Evolutionary conservation across 1,140 invertebrate species (phyloP).

Genomic region (Brachionus rotundiformis): DNA sequence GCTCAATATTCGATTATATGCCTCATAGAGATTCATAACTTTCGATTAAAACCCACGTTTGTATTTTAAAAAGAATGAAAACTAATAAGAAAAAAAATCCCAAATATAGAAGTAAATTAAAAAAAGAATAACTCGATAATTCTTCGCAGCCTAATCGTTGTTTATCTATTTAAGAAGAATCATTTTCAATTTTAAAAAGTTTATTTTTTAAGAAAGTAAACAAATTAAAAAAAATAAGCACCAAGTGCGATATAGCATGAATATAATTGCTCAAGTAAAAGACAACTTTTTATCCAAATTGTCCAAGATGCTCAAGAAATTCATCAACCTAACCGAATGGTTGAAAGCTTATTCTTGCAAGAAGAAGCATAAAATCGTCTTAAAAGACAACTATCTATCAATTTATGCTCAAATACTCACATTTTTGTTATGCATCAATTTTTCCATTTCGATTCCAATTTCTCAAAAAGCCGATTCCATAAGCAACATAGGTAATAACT

Average conservation of each 20-base stretch:
- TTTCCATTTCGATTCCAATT: slow-evolving; percentile 48
- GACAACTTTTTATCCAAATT: background rate
- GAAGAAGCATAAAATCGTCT: slow-evolving; percentile 5
- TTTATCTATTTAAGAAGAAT: slow-evolving; percentile 29
- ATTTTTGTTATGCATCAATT: background rate
- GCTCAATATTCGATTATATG: background rate
- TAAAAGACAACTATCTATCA: background rate
- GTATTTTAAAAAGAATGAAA: slow-evolving; percentile 19
- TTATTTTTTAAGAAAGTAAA: background rate
- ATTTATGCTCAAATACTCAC: slow-evolving; percentile 17
- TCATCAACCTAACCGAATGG: background rate
- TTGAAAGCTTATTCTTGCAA: background rate
- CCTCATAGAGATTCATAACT: slow-evolving; percentile 38
- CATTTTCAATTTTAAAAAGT: background rate
- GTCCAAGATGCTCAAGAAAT: background rate
- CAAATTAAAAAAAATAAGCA: slow-evolving; percentile 1
- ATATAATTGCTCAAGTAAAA: background rate
- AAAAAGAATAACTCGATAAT: background rate
- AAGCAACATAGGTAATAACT: background rate
- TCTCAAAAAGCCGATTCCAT: slow-evolving; percentile 46
- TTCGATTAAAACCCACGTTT: slow-evolving; percentile 32
- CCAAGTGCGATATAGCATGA: background rate
- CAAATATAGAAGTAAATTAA: slow-evolving; percentile 30
- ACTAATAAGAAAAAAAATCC: slow-evolving; percentile 10
- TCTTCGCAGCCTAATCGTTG: background rate